phyloP scores from a whole-genome alignment of 2,113 vertebrate species.

The Oncorhynchus mykiss region DNA sequence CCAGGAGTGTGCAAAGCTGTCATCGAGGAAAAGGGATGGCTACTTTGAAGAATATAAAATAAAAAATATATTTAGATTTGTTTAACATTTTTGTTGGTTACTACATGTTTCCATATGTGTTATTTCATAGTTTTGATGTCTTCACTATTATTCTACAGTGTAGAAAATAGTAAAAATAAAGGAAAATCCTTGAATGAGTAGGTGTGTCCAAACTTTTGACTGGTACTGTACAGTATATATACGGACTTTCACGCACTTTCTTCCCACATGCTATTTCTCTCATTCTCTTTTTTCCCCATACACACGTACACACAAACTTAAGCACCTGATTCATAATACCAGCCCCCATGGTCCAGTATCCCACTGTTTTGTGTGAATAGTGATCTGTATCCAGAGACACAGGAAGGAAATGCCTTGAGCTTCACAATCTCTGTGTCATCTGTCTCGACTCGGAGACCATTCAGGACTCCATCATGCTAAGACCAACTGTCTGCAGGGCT shows the following conservation, averaged over 20 bases:
- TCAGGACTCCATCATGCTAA: conserved; percentile 49
- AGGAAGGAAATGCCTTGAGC: conserved; percentile 71
- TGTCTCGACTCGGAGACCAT: conserved; percentile 51
- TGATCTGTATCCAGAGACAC: conserved; percentile 54
- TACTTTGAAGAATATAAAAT: no score
- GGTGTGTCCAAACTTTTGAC: no score
- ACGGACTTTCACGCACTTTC: background rate
- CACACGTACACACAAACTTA: conserved; percentile 1
- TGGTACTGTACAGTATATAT: background rate
- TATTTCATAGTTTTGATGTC: no score
- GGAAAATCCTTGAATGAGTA: no score
- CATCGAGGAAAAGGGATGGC: no score
- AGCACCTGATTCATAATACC: conserved; percentile 39
- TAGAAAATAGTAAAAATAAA: no score
- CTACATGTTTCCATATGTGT: no score
- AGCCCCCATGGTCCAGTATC: conserved; percentile 26
- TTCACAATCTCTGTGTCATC: conserved; percentile 72
- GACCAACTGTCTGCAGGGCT: conserved; percentile 24
- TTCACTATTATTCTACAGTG: no score
- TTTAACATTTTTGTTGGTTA: no score
- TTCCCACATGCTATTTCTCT: background rate
- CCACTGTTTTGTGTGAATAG: conserved; percentile 8
- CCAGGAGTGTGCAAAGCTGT: no score
- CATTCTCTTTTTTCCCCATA: background rate
- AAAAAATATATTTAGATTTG: no score